Evolutionary conservation across 2,888 invertebrate species (phyloP).

Genomic region (Diabrotica balteata): DNA sequence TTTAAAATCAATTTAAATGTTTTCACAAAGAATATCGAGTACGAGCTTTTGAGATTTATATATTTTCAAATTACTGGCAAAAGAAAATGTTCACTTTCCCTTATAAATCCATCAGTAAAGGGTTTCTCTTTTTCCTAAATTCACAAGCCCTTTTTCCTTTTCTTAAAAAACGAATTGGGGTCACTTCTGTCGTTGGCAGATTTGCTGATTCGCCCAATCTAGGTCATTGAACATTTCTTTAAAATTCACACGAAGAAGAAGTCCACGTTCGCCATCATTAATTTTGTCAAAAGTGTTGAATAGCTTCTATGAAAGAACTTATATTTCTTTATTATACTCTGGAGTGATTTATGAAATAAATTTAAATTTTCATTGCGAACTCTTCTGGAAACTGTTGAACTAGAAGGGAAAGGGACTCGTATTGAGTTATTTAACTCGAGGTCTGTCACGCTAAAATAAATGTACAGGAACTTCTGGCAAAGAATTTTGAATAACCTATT

Average conservation of each 20-base stretch:
- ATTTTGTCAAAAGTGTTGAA: conserved; percentile 23
- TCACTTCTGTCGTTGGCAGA: conserved; percentile 21
- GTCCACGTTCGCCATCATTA: conserved; percentile 16
- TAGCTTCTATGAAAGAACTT: conserved; percentile 10
- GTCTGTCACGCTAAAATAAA: not conserved
- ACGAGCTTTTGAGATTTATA: too few relatives aligned
- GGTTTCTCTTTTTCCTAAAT: not conserved
- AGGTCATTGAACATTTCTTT: conserved; percentile 23
- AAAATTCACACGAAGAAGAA: conserved; percentile 19
- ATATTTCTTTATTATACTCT: conserved; percentile 22
- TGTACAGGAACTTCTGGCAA: not conserved
- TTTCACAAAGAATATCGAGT: too few relatives aligned
- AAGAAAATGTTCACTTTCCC: not conserved
- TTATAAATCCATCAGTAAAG: not conserved
- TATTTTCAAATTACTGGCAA: too few relatives aligned
- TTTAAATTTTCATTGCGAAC: conserved; percentile 17
- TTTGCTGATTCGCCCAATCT: conserved; percentile 6
- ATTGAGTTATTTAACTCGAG: conserved; percentile 14
- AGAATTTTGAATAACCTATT: not conserved
- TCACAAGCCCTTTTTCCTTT: not conserved
- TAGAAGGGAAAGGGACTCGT: conserved; percentile 2
- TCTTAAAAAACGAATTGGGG: conserved; percentile 9
- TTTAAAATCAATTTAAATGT: too few relatives aligned
- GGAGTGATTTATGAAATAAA: conserved; percentile 22
- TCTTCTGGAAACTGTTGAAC: conserved; percentile 8